Evolutionary conservation across 2,888 invertebrate genomes (phyloP).

Genomic region (Tetranychus piercei): DNA sequence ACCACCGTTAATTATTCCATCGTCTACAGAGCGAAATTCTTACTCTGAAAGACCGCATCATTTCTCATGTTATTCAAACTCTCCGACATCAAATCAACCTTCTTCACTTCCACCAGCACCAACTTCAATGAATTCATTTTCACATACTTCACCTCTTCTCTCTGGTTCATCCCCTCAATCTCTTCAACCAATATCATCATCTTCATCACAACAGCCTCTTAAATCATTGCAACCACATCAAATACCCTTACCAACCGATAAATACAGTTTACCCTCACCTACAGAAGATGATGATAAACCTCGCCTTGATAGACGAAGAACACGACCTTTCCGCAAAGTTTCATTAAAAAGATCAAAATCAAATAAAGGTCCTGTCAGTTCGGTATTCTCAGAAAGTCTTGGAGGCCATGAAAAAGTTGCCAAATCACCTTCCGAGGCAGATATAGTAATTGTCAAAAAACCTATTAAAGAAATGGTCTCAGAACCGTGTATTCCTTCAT

Average conservation of each 20-base stretch:
- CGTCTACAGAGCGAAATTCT: not conserved
- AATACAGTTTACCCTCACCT: conserved; percentile 1
- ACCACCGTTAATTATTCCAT: not conserved
- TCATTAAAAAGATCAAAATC: conserved; percentile 21
- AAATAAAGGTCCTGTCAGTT: conserved; percentile 10
- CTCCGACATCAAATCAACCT: not conserved
- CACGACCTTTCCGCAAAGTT: conserved; percentile 17
- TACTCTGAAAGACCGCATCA: not conserved
- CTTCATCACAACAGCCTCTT: not conserved
- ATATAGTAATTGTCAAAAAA: conserved; percentile 2
- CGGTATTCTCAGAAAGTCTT: not conserved
- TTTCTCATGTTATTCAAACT: not conserved
- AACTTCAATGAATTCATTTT: not conserved
- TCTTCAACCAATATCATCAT: not conserved
- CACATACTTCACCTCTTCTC: not conserved
- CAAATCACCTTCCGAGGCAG: conserved; percentile 7
- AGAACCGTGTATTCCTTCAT: conserved; percentile 4
- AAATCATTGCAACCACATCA: not conserved
- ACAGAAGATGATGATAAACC: conserved; percentile 20
- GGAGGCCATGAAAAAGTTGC: conserved; percentile 5
- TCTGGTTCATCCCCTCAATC: not conserved
- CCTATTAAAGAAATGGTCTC: conserved; percentile 8
- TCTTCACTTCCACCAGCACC: not conserved
- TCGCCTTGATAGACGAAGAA: conserved; percentile 14
- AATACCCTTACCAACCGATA: not conserved